Evolutionary conservation across 1,140 invertebrate species (phyloP).

Genomic region (Danaus melanippus): DNA sequence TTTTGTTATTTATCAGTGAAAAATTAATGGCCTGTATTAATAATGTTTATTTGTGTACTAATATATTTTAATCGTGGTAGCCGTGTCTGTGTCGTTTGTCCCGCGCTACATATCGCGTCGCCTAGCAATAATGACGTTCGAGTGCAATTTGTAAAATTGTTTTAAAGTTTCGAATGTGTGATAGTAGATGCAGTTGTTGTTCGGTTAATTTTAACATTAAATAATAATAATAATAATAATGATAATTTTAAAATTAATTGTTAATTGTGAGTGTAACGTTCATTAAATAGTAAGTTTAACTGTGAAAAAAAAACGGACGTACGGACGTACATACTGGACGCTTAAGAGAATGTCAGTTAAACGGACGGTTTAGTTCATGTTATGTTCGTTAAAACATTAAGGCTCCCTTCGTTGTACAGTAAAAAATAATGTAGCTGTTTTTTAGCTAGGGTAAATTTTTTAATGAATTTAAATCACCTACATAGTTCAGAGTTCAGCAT

Average conservation of each 20-base stretch:
- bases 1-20: no score
- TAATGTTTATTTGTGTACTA: constrained; percentile 2
- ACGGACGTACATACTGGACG: constrained; percentile 37
- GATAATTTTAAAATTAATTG: constrained; percentile 40
- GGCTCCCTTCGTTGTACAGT: constrained; percentile 65
- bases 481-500: constrained; percentile 43
- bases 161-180: constrained; percentile 73
- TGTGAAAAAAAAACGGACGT: constrained; percentile 29
- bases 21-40: no score
- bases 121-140: constrained; percentile 71
- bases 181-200: constrained; percentile 74
- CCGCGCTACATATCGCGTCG: constrained; percentile 46
- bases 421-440: constrained; percentile 61
- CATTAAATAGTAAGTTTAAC: constrained; percentile 59
- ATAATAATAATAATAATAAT: constrained; percentile 38
- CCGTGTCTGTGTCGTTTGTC: constrained; percentile 11
- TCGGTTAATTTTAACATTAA: constrained; percentile 72
- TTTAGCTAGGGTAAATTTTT: constrained; percentile 68
- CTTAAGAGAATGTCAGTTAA: constrained; percentile 50
- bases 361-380: constrained; percentile 23
- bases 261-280: constrained; percentile 69
- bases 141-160: constrained; percentile 72
- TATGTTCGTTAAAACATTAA: constrained; percentile 51
- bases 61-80: not conserved
- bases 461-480: constrained; percentile 63